phyloP scores from a whole-genome alignment of 2,888 invertebrate genomes.

The Drosophila mimetica region DNA sequence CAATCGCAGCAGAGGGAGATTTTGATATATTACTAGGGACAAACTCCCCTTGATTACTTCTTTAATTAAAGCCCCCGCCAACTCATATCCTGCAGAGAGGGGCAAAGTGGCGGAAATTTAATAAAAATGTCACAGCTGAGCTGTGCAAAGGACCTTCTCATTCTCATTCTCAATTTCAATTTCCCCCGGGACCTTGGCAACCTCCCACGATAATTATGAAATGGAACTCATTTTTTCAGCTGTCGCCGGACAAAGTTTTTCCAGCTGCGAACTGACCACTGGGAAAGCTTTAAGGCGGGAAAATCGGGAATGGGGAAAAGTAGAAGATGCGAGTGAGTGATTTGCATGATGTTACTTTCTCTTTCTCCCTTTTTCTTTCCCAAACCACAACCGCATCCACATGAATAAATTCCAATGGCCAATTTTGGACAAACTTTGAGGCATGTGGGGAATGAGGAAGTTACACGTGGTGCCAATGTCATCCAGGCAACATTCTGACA shows the following conservation, averaged over 20 bases:
- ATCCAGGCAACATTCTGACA: slow-evolving; percentile 36
- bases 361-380: not conserved
- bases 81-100: slow-evolving; percentile 23
- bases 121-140: slow-evolving; percentile 57
- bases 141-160: slow-evolving; percentile 23
- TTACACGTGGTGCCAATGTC: slow-evolving; percentile 42
- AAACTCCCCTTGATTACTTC: slow-evolving; percentile 23
- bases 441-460: not conserved
- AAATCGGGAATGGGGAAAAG: slow-evolving; percentile 7
- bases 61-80: slow-evolving; percentile 52
- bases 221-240: slow-evolving; percentile 46
- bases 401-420: slow-evolving; percentile 51
- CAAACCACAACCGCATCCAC: slow-evolving; percentile 16
- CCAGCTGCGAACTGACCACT: slow-evolving; percentile 21
- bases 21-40: slow-evolving; percentile 37
- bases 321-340: slow-evolving; percentile 15
- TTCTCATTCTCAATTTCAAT: slow-evolving; percentile 15
- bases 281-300: slow-evolving; percentile 28
- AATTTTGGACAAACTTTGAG: slow-evolving; percentile 42
- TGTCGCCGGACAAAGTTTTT: slow-evolving; percentile 38
- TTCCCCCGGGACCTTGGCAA: slow-evolving; percentile 30
- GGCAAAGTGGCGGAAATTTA: slow-evolving; percentile 32
- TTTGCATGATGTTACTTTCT: slow-evolving; percentile 33
- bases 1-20: slow-evolving; percentile 20
- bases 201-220: slow-evolving; percentile 58